Base-by-base conservation (phyloP, 1,140 invertebrate genomes). In the Potamilus streckersoni region DNA sequence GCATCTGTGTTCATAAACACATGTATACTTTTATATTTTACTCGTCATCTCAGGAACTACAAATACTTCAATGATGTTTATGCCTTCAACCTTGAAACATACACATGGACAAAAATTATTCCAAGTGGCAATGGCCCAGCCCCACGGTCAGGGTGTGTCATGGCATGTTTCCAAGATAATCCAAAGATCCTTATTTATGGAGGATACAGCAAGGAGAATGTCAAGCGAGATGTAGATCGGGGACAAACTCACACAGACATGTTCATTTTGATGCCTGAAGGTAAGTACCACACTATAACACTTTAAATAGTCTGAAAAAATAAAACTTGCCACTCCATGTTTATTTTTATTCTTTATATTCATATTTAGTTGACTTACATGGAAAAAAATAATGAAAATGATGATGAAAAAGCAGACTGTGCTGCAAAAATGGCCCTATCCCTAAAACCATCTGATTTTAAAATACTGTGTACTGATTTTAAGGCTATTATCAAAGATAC, bases 11-110 rank as follows among this genome's bases (percentile, higher is more conserved):
- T 6, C 38, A 49, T 49, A 49, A 49, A 49, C 38, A 12, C 12
- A 12, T 67, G 23, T 49, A n/a, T 38, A 4, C 5, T 38, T 67
- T 27, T 31, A 19, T 27, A 19, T 73, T 63, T 58, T 69, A 58
- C 12, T 63, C 14, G 61, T 56, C 64, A 58, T 76, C 69, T 1
- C 78, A 93, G 95, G 72, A 94, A 96, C 66, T 97, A 94, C 85
- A 94, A 94, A 83, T 98, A 98, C 89, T 97, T 93, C 85, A 97
- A 97, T 90, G 97, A 98, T 91, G 86, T 97, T 6, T 92, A 96
- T 88, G 89, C 92, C 49, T 98, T 98, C 89, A 93, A 95, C 84
- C 90, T 96, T 78, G 94, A 95, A 81, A 93, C 92, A 0, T 94
- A 96, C 82, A 91, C 92, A 12, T 98, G 97, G 97, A 91, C 86